Evolutionary conservation across 1,140 invertebrate genomes (phyloP).

Genomic region (Sipha flava): DNA sequence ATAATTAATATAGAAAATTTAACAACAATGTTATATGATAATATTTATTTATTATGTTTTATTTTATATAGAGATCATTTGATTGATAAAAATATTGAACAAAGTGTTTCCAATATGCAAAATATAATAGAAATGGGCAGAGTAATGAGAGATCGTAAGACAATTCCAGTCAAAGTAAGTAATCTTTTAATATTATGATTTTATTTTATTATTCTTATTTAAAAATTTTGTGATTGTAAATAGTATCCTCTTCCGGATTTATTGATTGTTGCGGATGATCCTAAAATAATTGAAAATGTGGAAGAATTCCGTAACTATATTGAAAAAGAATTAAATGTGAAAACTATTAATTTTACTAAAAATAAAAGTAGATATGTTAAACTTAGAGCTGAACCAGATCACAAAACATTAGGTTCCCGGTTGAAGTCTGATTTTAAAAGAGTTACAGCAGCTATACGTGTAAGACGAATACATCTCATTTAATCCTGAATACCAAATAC

Average conservation of each 20-base stretch:
- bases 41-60: neutral
- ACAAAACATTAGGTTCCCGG: conserved; percentile 73
- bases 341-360: conserved; percentile 73
- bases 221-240: neutral
- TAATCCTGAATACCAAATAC: neutral
- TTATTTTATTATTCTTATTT: neutral
- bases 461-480: conserved; percentile 34
- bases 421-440: conserved; percentile 84
- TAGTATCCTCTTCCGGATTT: conserved; percentile 91
- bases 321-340: conserved; percentile 89
- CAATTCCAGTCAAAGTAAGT: conserved; percentile 74
- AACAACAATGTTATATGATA: neutral
- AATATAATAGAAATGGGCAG: conserved; percentile 89
- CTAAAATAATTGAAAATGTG: conserved; percentile 70
- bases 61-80: conserved; percentile 50
- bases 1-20: neutral
- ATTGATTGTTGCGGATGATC: conserved; percentile 84
- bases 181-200: neutral
- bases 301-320: conserved; percentile 76
- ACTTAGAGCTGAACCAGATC: conserved; percentile 88
- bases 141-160: conserved; percentile 84
- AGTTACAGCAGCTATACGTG: conserved; percentile 72
- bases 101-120: conserved; percentile 86
- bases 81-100: conserved; percentile 82
- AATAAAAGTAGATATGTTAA: conserved; percentile 90